A percentile compares a stretch with the other conserved stretches of the same genome.
Conservation (phyloP, 2,888 invertebrate species). For the Drosophila leonis region DNA sequence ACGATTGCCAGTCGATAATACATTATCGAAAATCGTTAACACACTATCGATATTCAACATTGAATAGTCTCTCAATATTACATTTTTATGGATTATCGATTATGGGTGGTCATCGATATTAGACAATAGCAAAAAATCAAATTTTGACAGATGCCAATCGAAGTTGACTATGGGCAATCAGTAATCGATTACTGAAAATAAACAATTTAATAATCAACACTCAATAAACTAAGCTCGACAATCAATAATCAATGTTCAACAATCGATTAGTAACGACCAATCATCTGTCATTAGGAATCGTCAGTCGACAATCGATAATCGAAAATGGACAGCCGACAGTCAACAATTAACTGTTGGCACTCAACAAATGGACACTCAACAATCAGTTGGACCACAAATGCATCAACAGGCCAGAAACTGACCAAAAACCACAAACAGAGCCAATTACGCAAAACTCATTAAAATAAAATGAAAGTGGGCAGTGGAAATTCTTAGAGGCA, state of each 20-base stretch:
- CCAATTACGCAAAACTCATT: slow-evolving; percentile 66
- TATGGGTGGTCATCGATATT: too few species aligned
- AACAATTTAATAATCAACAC: neutral
- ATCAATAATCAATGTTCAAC: neutral
- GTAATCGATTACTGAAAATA: too few species aligned
- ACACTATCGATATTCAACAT: too few species aligned
- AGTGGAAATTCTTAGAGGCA: slow-evolving; percentile 38
- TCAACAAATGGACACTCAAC: slow-evolving; percentile 13
- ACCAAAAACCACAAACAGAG: slow-evolving; percentile 17
- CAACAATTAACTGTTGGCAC: slow-evolving; percentile 14
- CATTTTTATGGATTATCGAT: too few species aligned
- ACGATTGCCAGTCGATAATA: too few species aligned
- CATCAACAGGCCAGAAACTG: slow-evolving; percentile 29
- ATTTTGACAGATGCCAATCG: too few species aligned
- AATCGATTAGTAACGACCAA: neutral
- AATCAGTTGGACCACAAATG: slow-evolving; percentile 28
- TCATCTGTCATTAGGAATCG: neutral
- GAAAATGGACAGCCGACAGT: neutral
- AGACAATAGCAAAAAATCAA: too few species aligned
- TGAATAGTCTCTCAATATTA: too few species aligned
- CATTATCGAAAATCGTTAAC: too few species aligned
- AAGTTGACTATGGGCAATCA: too few species aligned
- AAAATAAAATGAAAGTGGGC: slow-evolving; percentile 56
- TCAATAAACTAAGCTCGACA: too few species aligned
- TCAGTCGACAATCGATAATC: neutral